Conservation (phyloP, 2,113 vertebrate genomes). For the Pollimyrus isidori region DNA sequence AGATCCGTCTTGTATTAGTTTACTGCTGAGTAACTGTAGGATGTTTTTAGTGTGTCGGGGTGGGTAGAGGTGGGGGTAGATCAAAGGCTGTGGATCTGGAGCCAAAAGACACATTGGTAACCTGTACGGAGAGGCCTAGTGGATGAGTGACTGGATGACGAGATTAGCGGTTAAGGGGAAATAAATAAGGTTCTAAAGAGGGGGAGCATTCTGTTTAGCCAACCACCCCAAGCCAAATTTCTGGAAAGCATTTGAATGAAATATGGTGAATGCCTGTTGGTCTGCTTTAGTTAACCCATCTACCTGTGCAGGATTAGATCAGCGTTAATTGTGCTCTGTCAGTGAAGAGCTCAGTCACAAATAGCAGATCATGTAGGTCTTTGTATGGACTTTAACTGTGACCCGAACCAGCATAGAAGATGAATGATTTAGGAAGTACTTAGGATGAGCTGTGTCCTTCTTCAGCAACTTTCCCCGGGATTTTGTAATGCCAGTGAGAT, state of each 20-base stretch:
- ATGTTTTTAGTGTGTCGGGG: not conserved
- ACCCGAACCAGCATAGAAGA: not conserved
- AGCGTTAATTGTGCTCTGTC: not conserved
- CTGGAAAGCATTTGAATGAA: not conserved
- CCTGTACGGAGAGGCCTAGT: not conserved
- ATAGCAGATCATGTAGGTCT: not conserved
- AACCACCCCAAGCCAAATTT: not conserved
- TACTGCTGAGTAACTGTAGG: not conserved
- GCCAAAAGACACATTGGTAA: not conserved
- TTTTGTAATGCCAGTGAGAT: not conserved
- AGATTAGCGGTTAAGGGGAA: not conserved
- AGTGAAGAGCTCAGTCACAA: not conserved
- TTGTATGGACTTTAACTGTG: not conserved
- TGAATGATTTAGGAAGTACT: not conserved
- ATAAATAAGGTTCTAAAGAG: not conserved
- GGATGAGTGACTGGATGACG: not conserved
- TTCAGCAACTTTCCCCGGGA: not conserved
- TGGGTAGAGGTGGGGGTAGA: not conserved
- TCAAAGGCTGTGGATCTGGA: not conserved
- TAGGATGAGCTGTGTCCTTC: not conserved
- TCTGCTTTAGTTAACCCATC: not conserved
- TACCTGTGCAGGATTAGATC: not conserved
- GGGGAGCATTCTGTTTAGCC: not conserved
- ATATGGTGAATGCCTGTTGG: not conserved
- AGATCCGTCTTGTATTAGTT: not conserved